Evolutionary conservation across 1,140 invertebrate species (phyloP), one percentile per base, ranked within the genome.

Genomic region (Drosophila guanche): DNA sequence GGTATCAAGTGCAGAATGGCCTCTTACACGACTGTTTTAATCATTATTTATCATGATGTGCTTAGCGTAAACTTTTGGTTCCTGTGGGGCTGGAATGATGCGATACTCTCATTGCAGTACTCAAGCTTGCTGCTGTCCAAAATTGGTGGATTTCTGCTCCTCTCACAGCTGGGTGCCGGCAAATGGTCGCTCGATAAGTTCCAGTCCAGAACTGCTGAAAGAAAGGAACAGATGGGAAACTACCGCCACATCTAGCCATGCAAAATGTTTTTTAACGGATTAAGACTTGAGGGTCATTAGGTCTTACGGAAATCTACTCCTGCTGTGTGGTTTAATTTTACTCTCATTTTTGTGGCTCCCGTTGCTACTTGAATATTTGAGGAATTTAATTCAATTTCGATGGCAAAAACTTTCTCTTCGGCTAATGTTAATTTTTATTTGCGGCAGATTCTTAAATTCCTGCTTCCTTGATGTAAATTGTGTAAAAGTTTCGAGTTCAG

Each of bases 401-500:
- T 54, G 27, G 52, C 12, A 75, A 67, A 79, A 46, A 68, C 65
- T 57, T 27, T 29, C 0, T 25, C 42, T 8, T 22, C 3, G 29
- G 55, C 76, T 74, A 63, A 56, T 73, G 50, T 48, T 76, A 73
- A 57, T 77, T 79, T 76, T 81, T 74, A 73, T 76, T 58, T 61
- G 54, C 10, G 60, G 20, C 8, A 55, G 62, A 67, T 48, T 58
- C 74, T 75, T 75, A 83, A 79, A 83, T 78, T 78, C 74, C 54
- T 62, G 52, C 59, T 57, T 54, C 63, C 53, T 20, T 55, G 43
- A 51, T 51, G 83, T 85, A 73, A 86, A 85, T 85, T 86, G 86
- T 86, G 78, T 60, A 86, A 85, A 85, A 77, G 81, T 77, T 73
- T 81, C 68, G 68, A 80, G 80, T 62, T 52, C 57, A 20, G 16